These are phyloP conservation scores for Florisuga fusca DNA, from an alignment of 2,797 vertebrate species.

Conservation along the genomic window DNA sequence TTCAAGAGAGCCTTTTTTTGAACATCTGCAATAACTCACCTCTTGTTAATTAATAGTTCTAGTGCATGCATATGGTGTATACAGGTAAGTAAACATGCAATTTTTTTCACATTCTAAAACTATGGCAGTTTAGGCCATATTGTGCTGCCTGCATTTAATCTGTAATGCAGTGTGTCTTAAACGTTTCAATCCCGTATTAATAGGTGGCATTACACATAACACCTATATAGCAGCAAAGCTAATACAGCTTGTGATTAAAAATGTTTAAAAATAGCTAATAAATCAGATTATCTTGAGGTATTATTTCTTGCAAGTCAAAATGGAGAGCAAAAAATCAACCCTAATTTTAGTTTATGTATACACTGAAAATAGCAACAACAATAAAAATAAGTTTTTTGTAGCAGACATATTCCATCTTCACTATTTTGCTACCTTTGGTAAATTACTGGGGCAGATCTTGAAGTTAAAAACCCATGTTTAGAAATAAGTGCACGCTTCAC, in stretches of 20 bases:
- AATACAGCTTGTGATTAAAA: slow-evolving; percentile 97
- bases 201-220: slow-evolving; percentile 94
- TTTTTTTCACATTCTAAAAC: slow-evolving; percentile 90
- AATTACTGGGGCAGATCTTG: slow-evolving; percentile 92
- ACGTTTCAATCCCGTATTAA: slow-evolving; percentile 90
- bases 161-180: slow-evolving; percentile 86
- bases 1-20: slow-evolving; percentile 83
- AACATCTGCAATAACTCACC: slow-evolving; percentile 87
- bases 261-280: slow-evolving; percentile 94
- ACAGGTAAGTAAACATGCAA: slow-evolving; percentile 93
- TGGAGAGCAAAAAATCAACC: slow-evolving; percentile 90
- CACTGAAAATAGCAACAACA: slow-evolving; percentile 89
- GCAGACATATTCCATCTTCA: slow-evolving; percentile 89
- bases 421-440: slow-evolving; percentile 99
- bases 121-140: slow-evolving; percentile 88
- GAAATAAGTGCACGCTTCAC: slow-evolving; percentile 94
- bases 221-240: slow-evolving; percentile 99
- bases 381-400: slow-evolving; percentile 90
- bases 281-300: slow-evolving; percentile 98
- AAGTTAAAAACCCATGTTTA: slow-evolving; percentile 91
- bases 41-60: slow-evolving; percentile 84
- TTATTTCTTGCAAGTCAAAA: slow-evolving; percentile 93
- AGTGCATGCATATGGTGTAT: slow-evolving; percentile 94
- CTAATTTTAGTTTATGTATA: slow-evolving; percentile 87
- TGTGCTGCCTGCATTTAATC: slow-evolving; percentile 92